These are phyloP conservation scores for Melanaphis sacchari DNA, from an alignment of 1,140 invertebrate species.

Conservation along the genomic window DNA sequence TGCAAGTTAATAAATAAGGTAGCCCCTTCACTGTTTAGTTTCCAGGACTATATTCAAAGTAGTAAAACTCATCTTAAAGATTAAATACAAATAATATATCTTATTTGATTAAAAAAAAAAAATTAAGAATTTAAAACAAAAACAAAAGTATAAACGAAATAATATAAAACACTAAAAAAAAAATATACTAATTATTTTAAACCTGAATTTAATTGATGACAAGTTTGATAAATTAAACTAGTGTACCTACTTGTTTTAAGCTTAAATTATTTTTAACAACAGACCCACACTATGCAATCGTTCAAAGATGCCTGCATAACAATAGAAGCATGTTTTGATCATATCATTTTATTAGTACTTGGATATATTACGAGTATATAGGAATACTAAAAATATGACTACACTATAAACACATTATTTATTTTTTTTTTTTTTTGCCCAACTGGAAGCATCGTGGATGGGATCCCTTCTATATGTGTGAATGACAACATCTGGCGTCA, in stretches of 20 bases:
- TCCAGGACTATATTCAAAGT: background rate
- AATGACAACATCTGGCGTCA: slow-evolving; percentile 52
- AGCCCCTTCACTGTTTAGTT: background rate
- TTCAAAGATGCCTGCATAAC: background rate
- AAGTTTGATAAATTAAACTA: background rate
- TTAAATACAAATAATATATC: background rate
- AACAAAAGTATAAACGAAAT: background rate
- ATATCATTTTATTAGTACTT: background rate
- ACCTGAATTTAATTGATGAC: background rate
- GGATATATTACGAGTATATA: background rate
- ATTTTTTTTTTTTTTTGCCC: slow-evolving; percentile 50
- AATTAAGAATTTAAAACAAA: background rate
- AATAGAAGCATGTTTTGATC: background rate
- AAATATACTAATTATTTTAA: background rate
- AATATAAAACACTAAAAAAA: background rate
- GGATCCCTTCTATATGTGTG: slow-evolving; percentile 35
- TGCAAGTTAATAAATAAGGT: slow-evolving; percentile 30
- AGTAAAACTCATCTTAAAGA: slow-evolving; percentile 19
- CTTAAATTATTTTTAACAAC: background rate
- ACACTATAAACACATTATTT: background rate
- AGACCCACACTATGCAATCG: background rate
- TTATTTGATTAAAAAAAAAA: background rate
- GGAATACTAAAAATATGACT: slow-evolving; percentile 46
- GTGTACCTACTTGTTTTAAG: background rate
- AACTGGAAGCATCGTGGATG: slow-evolving; percentile 39